Base-by-base conservation (phyloP, 2,113 vertebrate genomes). In the Carollia perspicillata region DNA sequence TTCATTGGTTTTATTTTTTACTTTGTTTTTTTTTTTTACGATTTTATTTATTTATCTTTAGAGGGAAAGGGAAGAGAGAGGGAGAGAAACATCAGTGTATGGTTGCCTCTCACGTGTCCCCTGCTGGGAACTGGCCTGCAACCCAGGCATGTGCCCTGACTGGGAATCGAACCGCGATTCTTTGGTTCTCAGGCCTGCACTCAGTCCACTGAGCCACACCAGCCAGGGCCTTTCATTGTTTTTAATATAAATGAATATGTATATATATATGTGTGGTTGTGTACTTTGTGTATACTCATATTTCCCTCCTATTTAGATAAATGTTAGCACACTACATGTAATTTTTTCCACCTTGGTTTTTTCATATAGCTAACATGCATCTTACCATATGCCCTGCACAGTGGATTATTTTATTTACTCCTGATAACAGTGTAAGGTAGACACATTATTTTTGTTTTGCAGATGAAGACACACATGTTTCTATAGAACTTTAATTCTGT, bases 1-100 rank as follows among this genome's bases (percentile, higher is more conserved):
- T 90, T 53, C 18, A 37, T 28, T 85, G 9, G 68, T 95, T 95
- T 84, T 81, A 80, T n/a, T n/a, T n/a, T n/a, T n/a, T n/a, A n/a
- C n/a, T n/a, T n/a, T n/a, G n/a, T n/a, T n/a, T n/a, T n/a, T n/a
- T n/a, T n/a, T n/a, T n/a, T n/a, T n/a, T n/a, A n/a, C n/a, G n/a
- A n/a, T n/a, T n/a, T n/a, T n/a, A n/a, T n/a, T n/a, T n/a, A n/a
- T n/a, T n/a, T n/a, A n/a, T n/a, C n/a, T n/a, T n/a, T n/a, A n/a
- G n/a, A n/a, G n/a, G n/a, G n/a, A n/a, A n/a, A n/a, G n/a, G n/a
- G n/a, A n/a, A n/a, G n/a, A n/a, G n/a, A n/a, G n/a, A n/a, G n/a
- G n/a, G n/a, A n/a, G n/a, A n/a, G n/a, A n/a, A n/a, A n/a, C n/a
- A n/a, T n/a, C n/a, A n/a, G n/a, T n/a, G n/a, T n/a, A n/a, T n/a